Conservation (phyloP, 2,113 vertebrate genomes). For the Aptenodytes patagonicus region DNA sequence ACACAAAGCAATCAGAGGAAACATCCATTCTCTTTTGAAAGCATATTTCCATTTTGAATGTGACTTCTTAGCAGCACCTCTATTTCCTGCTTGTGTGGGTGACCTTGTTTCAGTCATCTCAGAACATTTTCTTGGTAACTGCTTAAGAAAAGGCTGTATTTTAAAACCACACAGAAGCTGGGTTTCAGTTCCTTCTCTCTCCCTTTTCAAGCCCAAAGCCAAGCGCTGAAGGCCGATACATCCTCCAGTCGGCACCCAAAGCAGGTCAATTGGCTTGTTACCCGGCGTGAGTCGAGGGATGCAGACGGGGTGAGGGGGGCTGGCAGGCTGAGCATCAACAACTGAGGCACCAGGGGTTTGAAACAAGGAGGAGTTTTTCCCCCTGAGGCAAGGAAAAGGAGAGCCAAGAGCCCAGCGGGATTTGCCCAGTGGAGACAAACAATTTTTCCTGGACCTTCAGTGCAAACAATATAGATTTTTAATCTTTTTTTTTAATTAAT, state of each 20-base stretch:
- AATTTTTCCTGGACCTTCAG: neutral
- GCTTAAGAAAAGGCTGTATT: neutral
- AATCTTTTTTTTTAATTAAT: neutral
- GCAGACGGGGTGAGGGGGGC: accelerated
- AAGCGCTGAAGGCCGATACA: neutral
- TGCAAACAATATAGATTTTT: neutral
- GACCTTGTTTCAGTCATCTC: neutral
- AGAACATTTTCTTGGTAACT: neutral
- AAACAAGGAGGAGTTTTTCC: neutral
- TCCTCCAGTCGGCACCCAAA: accelerated
- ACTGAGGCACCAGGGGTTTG: accelerated
- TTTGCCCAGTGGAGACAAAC: no score
- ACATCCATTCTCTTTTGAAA: neutral
- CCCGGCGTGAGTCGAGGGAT: accelerated
- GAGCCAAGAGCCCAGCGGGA: neutral
- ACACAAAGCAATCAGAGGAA: neutral
- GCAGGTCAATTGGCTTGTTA: accelerated
- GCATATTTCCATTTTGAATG: neutral
- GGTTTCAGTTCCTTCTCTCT: neutral
- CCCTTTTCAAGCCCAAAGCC: neutral
- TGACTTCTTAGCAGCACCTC: neutral
- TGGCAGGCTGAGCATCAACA: neutral
- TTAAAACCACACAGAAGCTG: neutral
- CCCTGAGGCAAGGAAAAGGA: neutral
- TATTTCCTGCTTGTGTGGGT: neutral